phyloP scores from a whole-genome alignment of 2,113 vertebrate species.

The Thunnus maccoyii region DNA sequence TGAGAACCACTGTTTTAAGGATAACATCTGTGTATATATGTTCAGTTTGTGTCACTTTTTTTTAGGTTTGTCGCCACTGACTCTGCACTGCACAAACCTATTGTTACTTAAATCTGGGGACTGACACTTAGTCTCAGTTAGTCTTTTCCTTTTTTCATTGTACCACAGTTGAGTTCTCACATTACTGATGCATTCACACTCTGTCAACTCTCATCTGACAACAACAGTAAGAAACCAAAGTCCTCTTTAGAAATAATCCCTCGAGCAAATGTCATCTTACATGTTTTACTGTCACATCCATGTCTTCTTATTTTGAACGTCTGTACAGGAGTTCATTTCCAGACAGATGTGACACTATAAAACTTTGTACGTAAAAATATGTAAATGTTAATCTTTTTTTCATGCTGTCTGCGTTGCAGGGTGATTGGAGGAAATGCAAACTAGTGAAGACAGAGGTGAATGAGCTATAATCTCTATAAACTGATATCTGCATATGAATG shows the following conservation, averaged over 20 bases:
- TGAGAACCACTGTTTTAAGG: not conserved
- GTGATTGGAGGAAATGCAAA: not conserved
- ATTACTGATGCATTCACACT: not conserved
- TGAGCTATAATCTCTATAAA: constrained; percentile 14
- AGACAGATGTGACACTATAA: constrained; percentile 25
- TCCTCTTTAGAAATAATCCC: not conserved
- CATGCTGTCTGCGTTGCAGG: constrained; percentile 7
- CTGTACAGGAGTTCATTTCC: constrained; percentile 13
- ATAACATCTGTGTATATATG: not conserved
- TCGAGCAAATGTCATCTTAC: not conserved
- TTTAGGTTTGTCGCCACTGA: not conserved
- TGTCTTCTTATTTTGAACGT: not conserved
- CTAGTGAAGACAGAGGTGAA: constrained; percentile 19
- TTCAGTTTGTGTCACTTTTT: not conserved
- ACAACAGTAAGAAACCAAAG: not conserved
- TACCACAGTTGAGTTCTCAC: not conserved
- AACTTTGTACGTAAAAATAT: not conserved
- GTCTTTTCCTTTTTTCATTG: not conserved
- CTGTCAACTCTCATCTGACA: not conserved
- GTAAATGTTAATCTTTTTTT: constrained; percentile 14
- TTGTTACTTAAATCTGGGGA: not conserved
- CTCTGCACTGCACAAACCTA: not conserved
- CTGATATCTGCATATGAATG: too few relatives aligned
- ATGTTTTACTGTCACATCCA: not conserved
- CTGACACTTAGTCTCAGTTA: not conserved